Evolutionary conservation across 2,888 invertebrate species (phyloP), one percentile per base, ranked within the genome.

Genomic region (Xylophagus ater): DNA sequence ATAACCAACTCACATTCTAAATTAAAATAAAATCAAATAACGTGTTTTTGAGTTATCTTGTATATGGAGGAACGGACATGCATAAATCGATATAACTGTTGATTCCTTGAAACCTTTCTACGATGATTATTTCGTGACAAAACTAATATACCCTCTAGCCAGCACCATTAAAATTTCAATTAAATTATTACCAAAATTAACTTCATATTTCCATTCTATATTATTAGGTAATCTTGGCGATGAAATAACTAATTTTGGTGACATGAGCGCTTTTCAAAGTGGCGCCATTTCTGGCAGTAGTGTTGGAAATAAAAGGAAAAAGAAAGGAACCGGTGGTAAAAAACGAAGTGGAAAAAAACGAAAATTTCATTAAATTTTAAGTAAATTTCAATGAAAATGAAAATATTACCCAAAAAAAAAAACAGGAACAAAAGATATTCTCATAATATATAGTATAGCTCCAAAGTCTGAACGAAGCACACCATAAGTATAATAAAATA

Each of bases 231-330:
- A 72, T 41, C 68, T 88, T 49, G 88, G 86, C 24, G 81, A 85
- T 65, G 87, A 88, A 68, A 72, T 89, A 18, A 82, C 81, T 40
- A 74, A 74, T 53, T 78, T 81, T 49, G 73, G 73, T 33, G 70
- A 69, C 50, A 65, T 68, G 24, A 62, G 64, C 44, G 58, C 65
- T 26, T 63, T 68, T 29, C 65, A 57, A 48, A 65, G 52, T 34
- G 48, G 71, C 60, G 67, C 67, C 24, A 72, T 70, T 50, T 69
- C 70, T 52, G 66, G 58, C 58, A 67, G 67, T 59, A 66, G 68
- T 29, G 49, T 34, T 28, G 33, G 34, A 4, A 59, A 58, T 53
- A 62, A 62, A 49, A 55, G 58, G 44, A 61, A 60, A 48, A 49
- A 57, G 48, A 40, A 34, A 19, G 26, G 26, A 32, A 55, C 55